These are phyloP conservation scores for Saguinus oedipus DNA, from an alignment of 2,797 vertebrate species.

Conservation along the genomic window DNA sequence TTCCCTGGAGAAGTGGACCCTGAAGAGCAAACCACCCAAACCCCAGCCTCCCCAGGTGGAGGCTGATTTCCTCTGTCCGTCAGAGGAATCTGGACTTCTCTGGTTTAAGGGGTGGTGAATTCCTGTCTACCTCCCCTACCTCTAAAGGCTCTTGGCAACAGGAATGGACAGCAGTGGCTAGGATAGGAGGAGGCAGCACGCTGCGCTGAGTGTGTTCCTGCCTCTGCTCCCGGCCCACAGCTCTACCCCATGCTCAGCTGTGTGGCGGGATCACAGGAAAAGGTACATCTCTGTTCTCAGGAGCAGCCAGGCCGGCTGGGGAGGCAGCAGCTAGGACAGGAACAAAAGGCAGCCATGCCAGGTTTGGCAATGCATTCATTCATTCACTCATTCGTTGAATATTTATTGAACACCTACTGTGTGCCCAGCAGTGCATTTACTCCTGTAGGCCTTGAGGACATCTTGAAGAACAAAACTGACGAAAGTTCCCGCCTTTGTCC, in stretches of 20 bases:
- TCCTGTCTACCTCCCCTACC: background rate
- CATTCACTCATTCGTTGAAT: background rate
- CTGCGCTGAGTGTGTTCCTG: background rate
- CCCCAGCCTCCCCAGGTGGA: background rate
- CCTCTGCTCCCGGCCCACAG: rapidly evolving
- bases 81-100: background rate
- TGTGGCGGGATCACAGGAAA: background rate
- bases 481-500: background rate
- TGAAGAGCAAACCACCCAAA: background rate
- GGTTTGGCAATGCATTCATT: background rate
- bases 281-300: background rate
- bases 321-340: background rate
- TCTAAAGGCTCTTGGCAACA: background rate
- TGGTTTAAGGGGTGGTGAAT: background rate
- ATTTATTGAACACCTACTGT: background rate
- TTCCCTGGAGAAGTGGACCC: background rate
- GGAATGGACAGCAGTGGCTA: background rate
- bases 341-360: background rate
- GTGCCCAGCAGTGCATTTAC: background rate
- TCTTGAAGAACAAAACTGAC: background rate
- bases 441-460: background rate
- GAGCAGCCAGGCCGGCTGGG: background rate
- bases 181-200: background rate
- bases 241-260: background rate
- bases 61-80: background rate